Base-by-base conservation (phyloP, 2,113 vertebrate species). In the Larimichthys polyactis region DNA sequence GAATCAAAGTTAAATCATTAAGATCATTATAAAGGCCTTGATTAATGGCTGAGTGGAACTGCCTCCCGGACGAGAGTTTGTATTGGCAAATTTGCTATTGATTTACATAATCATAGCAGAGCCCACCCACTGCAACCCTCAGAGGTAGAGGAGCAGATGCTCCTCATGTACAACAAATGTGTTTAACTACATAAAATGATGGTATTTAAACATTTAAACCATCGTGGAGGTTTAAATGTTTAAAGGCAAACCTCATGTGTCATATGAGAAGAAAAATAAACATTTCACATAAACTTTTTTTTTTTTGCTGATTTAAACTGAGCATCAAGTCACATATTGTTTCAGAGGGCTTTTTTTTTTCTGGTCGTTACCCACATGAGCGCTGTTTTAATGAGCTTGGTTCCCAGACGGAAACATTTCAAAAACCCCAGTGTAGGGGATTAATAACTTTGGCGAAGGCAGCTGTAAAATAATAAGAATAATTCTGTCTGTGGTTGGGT, bases 341-440 rank as follows among this genome's bases (percentile, higher is more conserved):
- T 89, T 92, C 83, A 75, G 46, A 71, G 83, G 70, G 15, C 19
- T 82, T 78, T 79, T 73, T 91, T n/a, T 46, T 12, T 84, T 87
- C 51, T 78, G 71, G 60, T 86, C 27, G 46, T 49, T 87, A 75
- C 76, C 88, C 90, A 88, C 85, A 90, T 77, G 75, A 91, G 86
- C 63, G 71, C 86, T 57, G 71, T 84, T 91, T 90, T 92, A 92
- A 94, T 94, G 86, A 94, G 87, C 86, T 87, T 75, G 58, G 79
- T 59, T 91, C 83, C 90, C 89, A 90, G 83, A 90, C 46, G 82
- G 86, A 90, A 86, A 87, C 85, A 81, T 89, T 87, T 87, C 54
- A 87, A 84, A 90, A 83, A 79, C 19, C 36, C 73, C 58, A 65
- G 81, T 91, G 83, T 84, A 72, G 69, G 71, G 91, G 91, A 91